A percentile compares a stretch with the other conserved stretches of the same genome.
Evolutionary conservation across 2,888 invertebrate species (phyloP).

Genomic region (Ganaspis brasiliensis): DNA sequence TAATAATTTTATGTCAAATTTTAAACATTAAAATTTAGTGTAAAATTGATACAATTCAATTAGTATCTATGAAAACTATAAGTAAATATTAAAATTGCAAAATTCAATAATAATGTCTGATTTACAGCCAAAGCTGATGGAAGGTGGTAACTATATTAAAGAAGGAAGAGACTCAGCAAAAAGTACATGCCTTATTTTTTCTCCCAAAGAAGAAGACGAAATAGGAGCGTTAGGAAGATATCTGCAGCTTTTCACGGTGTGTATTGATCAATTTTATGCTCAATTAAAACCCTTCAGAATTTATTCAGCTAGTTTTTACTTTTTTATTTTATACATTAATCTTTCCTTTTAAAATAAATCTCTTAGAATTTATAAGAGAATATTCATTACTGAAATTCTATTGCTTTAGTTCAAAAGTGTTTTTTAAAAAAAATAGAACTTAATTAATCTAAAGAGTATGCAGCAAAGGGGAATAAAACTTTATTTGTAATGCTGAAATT

Average conservation of each 20-base stretch:
- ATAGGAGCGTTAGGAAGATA: constrained; percentile 95
- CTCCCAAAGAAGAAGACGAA: constrained; percentile 90
- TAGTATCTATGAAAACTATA: no score
- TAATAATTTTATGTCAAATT: no score
- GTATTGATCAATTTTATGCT: constrained; percentile 54
- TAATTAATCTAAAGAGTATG: no score
- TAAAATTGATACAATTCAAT: no score
- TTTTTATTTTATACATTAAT: background rate
- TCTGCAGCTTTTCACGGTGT: constrained; percentile 92
- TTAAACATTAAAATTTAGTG: no score
- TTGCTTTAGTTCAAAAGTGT: no score
- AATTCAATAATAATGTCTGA: constrained; percentile 15
- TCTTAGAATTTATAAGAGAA: no score
- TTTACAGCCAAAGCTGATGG: constrained; percentile 89
- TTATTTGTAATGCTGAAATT: no score
- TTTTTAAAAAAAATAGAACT: no score
- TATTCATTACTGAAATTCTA: no score
- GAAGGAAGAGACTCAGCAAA: constrained; percentile 89
- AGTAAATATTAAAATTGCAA: background rate
- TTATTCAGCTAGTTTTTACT: constrained; percentile 8
- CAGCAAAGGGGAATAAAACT: no score
- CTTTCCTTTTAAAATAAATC: no score
- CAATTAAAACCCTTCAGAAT: constrained; percentile 9
- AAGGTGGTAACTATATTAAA: constrained; percentile 91
- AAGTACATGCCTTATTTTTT: constrained; percentile 93